Evolutionary conservation across 2,888 invertebrate genomes (phyloP), one percentile per base, ranked within the genome.

Genomic region (Pinctada fucata): DNA sequence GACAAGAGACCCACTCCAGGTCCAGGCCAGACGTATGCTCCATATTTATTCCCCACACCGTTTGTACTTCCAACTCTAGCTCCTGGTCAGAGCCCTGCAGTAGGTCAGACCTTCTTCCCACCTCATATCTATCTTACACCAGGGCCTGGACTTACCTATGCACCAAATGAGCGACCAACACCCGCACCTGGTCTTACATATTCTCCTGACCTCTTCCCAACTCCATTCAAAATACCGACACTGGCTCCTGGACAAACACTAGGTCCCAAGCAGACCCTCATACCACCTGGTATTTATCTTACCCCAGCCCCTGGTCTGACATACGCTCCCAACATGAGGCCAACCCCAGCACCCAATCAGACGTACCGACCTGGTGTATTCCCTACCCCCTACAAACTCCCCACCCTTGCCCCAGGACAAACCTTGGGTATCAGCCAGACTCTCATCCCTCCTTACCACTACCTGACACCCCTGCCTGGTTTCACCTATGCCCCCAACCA

Each of bases 141-240:
- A 45, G 76, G 76, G 6, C 84, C 82, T 66, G 79, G 81, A n/a
- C 78, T 80, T 75, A 86, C 86, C 0, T 84, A 83, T 78, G 82
- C 84, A 6, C 85, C 85, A 64, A 81, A 83, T 74, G 79, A 81
- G 75, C 75, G 80, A 13, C 82, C 82, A 72, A 85, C 85, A 45
- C 85, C 85, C 72, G 83, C 79, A 58, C 83, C 77, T 64, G 83
- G 79, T 69, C 78, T 82, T 69, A 85, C 85, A 67, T 84, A 79
- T 75, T 83, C 83, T 1, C 82, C 84, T 71, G 83, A 82, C 16
- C 72, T 83, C 69, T 73, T 81, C 6, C 84, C 84, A 65, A 82
- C 85, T 6, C 86, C 82, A 45, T 72, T 73, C 68, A 76, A 73
- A 73, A 79, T 82, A 16, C 84, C 83, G 47, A 84, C 84, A 16